Base-by-base conservation (phyloP, 2,888 invertebrate genomes). In the Aspidapion aeneum region DNA sequence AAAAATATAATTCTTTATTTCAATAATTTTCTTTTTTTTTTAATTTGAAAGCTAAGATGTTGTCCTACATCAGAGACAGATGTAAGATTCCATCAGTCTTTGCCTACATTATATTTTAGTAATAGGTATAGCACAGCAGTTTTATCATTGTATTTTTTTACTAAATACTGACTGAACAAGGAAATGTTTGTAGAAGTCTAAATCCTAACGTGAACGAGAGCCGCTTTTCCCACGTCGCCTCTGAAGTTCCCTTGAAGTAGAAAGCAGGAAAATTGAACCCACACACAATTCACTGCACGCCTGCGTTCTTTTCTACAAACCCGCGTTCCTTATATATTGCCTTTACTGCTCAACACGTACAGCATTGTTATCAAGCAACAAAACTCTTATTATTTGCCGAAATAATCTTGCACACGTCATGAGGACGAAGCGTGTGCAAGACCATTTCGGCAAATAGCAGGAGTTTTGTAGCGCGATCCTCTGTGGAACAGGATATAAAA, bases 401-500 rank as follows among this genome's bases (percentile, higher is more conserved):
- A 35, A 35, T 12, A 35, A 35, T 35, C 35, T 12, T 35, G 35
- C 35, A 35, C 35, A 12, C 35, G n/a, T n/a, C n/a, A n/a, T 7
- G 5, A 35, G 12, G 12, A 7, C 12, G 35, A 12, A 3, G 35
- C 12, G 35, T 12, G 35, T 35, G 35, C 35, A 35, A 12, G 35
- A 35, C 12, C 12, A 12, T 35, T 35, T 35, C 35, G 5, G 35
- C 12, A 35, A 35, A 12, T 12, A 35, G 35, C 35, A 12, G 35
- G 35, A 3, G 35, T 7, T 7, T 7, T 35, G 35, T 35, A 35
- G 12, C 12, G 35, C 12, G 61, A 64, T 68, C 68, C 62, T 55
- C 60, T 67, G 60, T 66, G 61, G 59, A 62, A 63, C 57, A 58
- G 54, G 35, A 61, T 58, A 56, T 59, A 19, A 63, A 50, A 63